Base-by-base conservation (phyloP, 2,797 vertebrate genomes). In the Scarus forsteni region DNA sequence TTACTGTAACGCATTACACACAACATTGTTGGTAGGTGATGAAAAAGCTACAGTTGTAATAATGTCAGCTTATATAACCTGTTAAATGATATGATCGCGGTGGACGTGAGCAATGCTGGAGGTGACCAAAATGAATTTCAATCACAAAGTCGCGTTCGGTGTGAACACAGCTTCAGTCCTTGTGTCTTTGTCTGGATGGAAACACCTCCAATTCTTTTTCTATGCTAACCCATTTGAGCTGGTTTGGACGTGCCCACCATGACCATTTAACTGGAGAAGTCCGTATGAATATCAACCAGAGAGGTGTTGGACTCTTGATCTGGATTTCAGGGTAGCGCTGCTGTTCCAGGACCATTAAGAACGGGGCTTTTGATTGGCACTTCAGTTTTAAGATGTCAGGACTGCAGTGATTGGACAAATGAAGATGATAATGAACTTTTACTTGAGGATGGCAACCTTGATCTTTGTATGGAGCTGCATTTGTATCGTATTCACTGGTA, bases 401-500 rank as follows among this genome's bases (percentile, higher is more conserved):
- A 61, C 19, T 34, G 54, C 48, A 40, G 34, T 16, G 15, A 38
- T 7, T n/a, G 72, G 70, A 77, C 59, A 70, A 66, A 65, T 42
- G 58, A 85, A 56, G 76, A 80, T 57, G 76, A 69, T 55, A 67
- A 74, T 72, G 65, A 89, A 81, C 76, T 18, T 63, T 59, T 52
- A 45, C 12, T 13, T 39, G 40, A 80, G 60, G 77, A 84, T 79
- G 66, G 77, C 64, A 27, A 1, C 44, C 3, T 56, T 93, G 16
- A 14, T 92, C 74, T 7, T 91, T 8, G 0, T 90, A 14, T 93
- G 81, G 59, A 53, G 83, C 73, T 83, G 83, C 71, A 53, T 90
- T 55, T 88, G 85, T 52, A 63, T 95, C 16, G 54, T 75, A 8
- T 60, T 85, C 0, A 83, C 88, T n/a, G 93, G 94, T 95, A 93